A percentile compares a stretch with the other conserved stretches of the same genome.
These are phyloP conservation scores for Wiebesia pumilae DNA, from an alignment of 1,140 invertebrate genomes.

Conservation along the genomic window DNA sequence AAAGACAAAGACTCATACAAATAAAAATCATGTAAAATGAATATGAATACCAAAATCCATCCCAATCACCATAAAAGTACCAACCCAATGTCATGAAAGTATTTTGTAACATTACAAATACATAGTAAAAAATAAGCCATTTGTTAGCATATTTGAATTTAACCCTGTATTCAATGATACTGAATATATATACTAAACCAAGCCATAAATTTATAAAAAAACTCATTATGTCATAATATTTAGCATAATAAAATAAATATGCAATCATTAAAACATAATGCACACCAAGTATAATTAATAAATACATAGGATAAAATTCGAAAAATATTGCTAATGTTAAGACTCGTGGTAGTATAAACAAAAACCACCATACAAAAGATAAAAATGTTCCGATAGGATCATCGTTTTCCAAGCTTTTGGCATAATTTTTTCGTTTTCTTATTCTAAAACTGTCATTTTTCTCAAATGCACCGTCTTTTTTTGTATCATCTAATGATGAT, in stretches of 20 bases:
- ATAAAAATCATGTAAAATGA: conserved; percentile 67
- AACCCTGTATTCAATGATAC: conserved; percentile 84
- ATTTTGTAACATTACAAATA: conserved; percentile 80
- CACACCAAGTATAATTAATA: conserved; percentile 75
- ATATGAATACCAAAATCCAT: conserved; percentile 73
- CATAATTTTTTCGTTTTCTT: conserved; percentile 64
- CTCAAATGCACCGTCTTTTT: conserved; percentile 34
- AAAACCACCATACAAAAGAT: conserved; percentile 83
- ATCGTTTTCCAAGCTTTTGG: conserved; percentile 80
- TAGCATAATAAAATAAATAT: conserved; percentile 77
- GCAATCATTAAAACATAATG: conserved; percentile 79
- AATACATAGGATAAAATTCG: conserved; percentile 79
- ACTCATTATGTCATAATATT: conserved; percentile 76
- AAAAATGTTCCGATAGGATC: conserved; percentile 80
- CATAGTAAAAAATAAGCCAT: conserved; percentile 80
- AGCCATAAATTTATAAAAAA: conserved; percentile 79
- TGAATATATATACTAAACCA: conserved; percentile 82
- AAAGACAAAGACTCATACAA: conserved; percentile 66
- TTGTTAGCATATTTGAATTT: conserved; percentile 81
- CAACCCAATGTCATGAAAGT: conserved; percentile 79
- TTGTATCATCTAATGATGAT: conserved; percentile 39
- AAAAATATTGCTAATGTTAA: conserved; percentile 82
- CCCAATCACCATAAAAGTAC: conserved; percentile 76
- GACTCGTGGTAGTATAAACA: conserved; percentile 81
- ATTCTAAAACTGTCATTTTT: conserved; percentile 58